A percentile compares a stretch with the other conserved stretches of the same genome.
Evolutionary conservation across 2,888 invertebrate genomes (phyloP).

Genomic region (Chrysomela aeneicollis): DNA sequence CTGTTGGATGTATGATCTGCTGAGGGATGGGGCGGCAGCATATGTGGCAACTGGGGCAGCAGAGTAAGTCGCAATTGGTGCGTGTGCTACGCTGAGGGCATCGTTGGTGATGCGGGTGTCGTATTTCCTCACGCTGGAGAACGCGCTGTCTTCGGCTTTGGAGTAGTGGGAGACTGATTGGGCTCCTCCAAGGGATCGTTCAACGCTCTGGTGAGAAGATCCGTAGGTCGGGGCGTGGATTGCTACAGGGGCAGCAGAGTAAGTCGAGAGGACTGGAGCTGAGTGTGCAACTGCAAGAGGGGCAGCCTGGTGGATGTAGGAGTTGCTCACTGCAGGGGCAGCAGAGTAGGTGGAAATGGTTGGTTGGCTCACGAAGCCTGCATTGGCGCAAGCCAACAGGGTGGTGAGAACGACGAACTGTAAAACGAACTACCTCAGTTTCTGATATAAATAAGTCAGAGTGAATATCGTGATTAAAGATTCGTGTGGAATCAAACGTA

Average conservation of each 20-base stretch:
- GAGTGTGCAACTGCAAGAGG: slow-evolving; percentile 35
- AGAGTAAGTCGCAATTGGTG: slow-evolving; percentile 48
- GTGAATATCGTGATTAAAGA: no score
- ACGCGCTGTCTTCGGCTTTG: slow-evolving; percentile 68
- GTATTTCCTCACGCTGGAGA: slow-evolving; percentile 68
- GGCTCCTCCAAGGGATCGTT: slow-evolving; percentile 67
- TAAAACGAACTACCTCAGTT: slow-evolving; percentile 36
- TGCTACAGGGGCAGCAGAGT: slow-evolving; percentile 56
- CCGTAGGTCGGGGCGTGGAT: slow-evolving; percentile 58
- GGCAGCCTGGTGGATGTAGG: slow-evolving; percentile 43
- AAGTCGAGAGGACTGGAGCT: slow-evolving; percentile 32
- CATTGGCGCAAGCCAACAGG: slow-evolving; percentile 68
- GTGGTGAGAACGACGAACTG: slow-evolving; percentile 67
- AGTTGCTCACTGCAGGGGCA: slow-evolving; percentile 44
- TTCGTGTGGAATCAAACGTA: no score
- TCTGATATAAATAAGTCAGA: no score
- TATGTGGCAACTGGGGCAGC: slow-evolving; percentile 26
- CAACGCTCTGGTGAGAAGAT: slow-evolving; percentile 65
- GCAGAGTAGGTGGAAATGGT: slow-evolving; percentile 45
- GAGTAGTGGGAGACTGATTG: slow-evolving; percentile 63
- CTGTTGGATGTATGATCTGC: no score
- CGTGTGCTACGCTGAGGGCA: slow-evolving; percentile 59
- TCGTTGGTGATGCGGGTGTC: slow-evolving; percentile 69
- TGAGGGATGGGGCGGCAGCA: no score
- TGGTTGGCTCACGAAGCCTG: slow-evolving; percentile 63